Evolutionary conservation across 2,888 invertebrate genomes (phyloP), one percentile per base, ranked within the genome.

Genomic region (Lochmaea crataegi): DNA sequence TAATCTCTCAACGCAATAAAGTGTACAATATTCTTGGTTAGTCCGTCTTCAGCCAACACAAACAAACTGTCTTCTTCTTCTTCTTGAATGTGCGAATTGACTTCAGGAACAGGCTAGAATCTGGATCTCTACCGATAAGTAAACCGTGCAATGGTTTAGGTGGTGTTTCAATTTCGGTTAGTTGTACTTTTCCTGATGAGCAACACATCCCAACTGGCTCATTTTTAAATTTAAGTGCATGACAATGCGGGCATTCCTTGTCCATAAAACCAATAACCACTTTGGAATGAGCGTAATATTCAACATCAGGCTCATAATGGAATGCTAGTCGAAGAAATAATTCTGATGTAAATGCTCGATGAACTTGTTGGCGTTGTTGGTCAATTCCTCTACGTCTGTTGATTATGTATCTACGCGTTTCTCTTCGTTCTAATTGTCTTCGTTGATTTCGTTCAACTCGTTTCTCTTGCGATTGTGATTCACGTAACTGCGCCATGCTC

Each of bases 151-250:
- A 53, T 66, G 53, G 56, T 53, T 53, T 12, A 7, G 42, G 18
- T 64, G 32, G 45, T 64, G 48, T 42, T 64, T 64, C 3, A 45
- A 64, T 45, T 66, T 66, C 18, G 10, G 53, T 26, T 56, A 42
- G 42, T 42, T 42, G 42, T 42, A 42, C 42, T 42, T 42, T 42
- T 42, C 11, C 42, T 42, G 42, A 42, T 10, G 42, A 32, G 53
- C 69, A 60, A 63, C 69, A 69, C 53, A 69, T 63, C 63, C 26
- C 63, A n/a, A n/a, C 69, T 69, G 69, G 38, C 60, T 58, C 58
- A 64, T 64, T 45, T 64, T 64, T 48, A 18, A 64, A 64, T 48
- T 6, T 48, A 42, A 58, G 58, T 14, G 57, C 58, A 58, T 58
- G 42, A 58, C 58, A 68, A 68, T 68, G 16, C 2, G 58, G n/a